A percentile compares a stretch with the other conserved stretches of the same genome.
phyloP scores from a whole-genome alignment of 2,113 vertebrate species.

The Nicator chloris region DNA sequence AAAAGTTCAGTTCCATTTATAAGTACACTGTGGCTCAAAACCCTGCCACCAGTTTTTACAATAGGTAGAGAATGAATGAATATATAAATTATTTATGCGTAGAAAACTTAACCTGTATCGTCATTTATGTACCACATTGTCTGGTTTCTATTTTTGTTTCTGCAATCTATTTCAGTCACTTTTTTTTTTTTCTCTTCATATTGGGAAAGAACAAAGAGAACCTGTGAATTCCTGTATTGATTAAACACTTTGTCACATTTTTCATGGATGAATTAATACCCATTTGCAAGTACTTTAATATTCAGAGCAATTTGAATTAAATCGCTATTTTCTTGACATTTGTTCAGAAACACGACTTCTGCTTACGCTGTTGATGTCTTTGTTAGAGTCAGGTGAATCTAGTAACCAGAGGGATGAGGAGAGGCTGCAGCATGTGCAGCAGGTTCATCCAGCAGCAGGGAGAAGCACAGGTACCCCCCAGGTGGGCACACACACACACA shows the following conservation, averaged over 20 bases:
- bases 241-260: neutral
- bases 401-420: neutral
- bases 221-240: neutral
- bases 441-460: neutral
- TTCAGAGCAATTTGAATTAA: neutral
- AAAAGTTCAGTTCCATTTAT: neutral
- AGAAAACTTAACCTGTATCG: neutral
- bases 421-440: neutral
- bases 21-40: neutral
- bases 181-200: neutral
- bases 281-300: neutral
- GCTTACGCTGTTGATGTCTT: neutral
- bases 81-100: neutral
- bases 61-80: neutral
- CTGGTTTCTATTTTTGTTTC: neutral
- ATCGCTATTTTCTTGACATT: neutral
- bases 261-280: neutral
- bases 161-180: neutral
- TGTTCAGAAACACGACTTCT: neutral
- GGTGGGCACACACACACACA: neutral
- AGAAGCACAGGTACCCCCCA: accelerated
- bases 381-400: neutral
- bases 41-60: neutral
- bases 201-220: neutral
- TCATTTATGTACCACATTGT: neutral